Conservation (phyloP, 2,797 vertebrate genomes). For the Spinibarbus caldwelli region DNA sequence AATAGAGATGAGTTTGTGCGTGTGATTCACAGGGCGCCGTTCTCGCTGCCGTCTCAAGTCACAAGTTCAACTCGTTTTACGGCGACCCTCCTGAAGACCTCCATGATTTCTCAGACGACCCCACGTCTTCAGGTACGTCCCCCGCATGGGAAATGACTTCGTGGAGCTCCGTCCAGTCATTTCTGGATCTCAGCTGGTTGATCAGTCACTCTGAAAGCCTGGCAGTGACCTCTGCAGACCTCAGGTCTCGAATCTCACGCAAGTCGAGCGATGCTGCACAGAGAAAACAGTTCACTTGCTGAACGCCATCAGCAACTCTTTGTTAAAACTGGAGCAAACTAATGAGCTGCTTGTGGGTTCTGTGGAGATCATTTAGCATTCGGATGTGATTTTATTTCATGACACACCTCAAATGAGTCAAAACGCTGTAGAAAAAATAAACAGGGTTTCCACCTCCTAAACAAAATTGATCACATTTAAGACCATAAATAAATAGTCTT, state of each 20-base stretch:
- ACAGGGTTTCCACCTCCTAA: too few species aligned
- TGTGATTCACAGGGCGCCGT: constrained; percentile 87
- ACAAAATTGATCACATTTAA: neutral
- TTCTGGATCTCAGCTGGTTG: neutral
- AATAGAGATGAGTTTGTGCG: neutral
- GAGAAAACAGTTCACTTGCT: neutral
- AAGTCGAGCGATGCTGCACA: too few species aligned
- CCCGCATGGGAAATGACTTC: neutral
- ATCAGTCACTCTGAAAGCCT: neutral
- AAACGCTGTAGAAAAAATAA: neutral
- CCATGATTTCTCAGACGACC: constrained; percentile 94
- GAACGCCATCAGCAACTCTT: neutral
- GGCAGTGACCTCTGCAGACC: neutral
- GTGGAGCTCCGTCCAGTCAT: neutral
- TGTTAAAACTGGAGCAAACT: neutral
- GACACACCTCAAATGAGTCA: neutral
- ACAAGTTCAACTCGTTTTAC: constrained; percentile 99
- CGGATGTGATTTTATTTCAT: neutral
- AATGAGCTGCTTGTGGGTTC: neutral
- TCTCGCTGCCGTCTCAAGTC: constrained; percentile 96
- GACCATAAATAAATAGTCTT: neutral
- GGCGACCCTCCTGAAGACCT: constrained; percentile 96
- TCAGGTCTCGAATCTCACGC: neutral
- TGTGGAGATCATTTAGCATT: neutral
- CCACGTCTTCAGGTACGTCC: constrained; percentile 91